Conservation (phyloP, 2,113 vertebrate genomes). For the Aphyosemion australe region DNA sequence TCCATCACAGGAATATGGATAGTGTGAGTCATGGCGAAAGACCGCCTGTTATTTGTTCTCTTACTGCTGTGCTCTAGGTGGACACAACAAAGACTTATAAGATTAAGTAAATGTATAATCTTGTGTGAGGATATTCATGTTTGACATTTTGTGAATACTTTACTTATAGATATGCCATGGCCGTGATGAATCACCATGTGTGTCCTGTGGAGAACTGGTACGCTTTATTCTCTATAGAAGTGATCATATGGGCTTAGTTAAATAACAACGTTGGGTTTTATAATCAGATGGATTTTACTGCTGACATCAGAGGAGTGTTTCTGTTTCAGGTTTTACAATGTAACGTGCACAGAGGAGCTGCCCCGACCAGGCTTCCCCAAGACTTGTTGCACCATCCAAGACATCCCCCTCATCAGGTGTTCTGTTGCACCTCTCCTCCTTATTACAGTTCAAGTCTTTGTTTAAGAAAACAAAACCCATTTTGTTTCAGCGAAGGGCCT, state of each 20-base stretch:
- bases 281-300: neutral
- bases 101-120: neutral
- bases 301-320: neutral
- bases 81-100: neutral
- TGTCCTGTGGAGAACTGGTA: constrained; percentile 96
- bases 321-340: constrained; percentile 87
- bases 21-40: constrained; percentile 82
- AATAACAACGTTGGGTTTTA: neutral
- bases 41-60: neutral
- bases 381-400: constrained; percentile 90
- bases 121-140: neutral
- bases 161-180: constrained; percentile 88
- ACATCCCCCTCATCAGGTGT: constrained; percentile 92
- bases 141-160: constrained; percentile 13
- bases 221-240: constrained; percentile 25
- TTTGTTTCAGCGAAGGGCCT: constrained; percentile 24
- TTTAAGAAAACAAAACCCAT: constrained; percentile 23
- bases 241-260: neutral
- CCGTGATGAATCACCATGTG: constrained; percentile 93
- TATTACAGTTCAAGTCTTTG: constrained; percentile 7
- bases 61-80: neutral
- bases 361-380: constrained; percentile 87
- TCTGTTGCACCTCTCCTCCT: neutral
- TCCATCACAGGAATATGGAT: constrained; percentile 97
- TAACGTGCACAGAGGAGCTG: constrained; percentile 86